phyloP scores from a whole-genome alignment of 2,797 vertebrate genomes.

The Graptemys geographica region DNA sequence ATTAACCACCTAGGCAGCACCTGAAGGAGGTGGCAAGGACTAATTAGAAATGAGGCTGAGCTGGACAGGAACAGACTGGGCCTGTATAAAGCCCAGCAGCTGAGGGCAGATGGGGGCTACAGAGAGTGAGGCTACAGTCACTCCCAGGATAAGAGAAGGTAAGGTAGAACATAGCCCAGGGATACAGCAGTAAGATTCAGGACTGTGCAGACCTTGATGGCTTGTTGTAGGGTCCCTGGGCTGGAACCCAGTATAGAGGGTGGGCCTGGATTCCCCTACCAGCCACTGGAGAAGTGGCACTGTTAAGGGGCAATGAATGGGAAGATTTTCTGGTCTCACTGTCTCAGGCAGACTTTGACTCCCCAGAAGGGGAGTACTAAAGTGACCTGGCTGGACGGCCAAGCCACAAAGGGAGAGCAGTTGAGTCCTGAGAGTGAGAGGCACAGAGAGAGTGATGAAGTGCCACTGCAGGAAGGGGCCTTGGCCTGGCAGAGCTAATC shows the following conservation, averaged over 20 bases:
- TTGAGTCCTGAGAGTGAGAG: not conserved
- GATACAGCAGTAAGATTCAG: not conserved
- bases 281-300: not conserved
- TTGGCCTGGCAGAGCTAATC: not conserved
- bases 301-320: not conserved
- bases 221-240: not conserved
- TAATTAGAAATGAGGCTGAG: not conserved
- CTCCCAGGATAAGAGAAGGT: not conserved
- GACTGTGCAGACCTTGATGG: not conserved
- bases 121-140: not conserved
- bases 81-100: not conserved
- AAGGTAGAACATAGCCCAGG: not conserved
- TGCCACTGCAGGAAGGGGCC: not conserved
- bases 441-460: not conserved
- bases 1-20: not conserved
- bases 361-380: not conserved
- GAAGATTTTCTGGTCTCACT: too few relatives aligned
- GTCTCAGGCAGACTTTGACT: not conserved
- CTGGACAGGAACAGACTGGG: not conserved
- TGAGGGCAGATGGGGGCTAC: not conserved
- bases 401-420: not conserved
- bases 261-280: not conserved
- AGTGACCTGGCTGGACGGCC: not conserved
- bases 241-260: not conserved
- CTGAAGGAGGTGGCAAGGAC: not conserved